Percentiles rank a stretch among this genome's conserved stretches.
phyloP scores from a whole-genome alignment of 2,888 invertebrate genomes.

The Cyaniris semiargus region DNA sequence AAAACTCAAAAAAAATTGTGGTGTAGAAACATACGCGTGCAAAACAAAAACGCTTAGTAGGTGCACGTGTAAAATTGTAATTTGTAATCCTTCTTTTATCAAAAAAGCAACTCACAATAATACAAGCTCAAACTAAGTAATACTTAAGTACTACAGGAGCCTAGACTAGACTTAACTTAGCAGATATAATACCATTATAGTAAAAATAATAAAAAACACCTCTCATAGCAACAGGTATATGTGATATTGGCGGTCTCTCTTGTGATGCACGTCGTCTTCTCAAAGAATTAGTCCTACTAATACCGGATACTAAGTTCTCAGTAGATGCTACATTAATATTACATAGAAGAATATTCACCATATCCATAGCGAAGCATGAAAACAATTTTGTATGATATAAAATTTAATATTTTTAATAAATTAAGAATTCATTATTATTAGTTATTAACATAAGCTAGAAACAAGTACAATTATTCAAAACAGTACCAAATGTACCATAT shows the following conservation, averaged over 20 bases:
- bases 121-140: too few relatives aligned
- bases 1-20: not conserved
- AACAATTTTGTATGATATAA: slow-evolving; percentile 33
- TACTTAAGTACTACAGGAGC: too few relatives aligned
- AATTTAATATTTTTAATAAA: not conserved
- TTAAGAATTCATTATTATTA: not conserved
- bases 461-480: not conserved
- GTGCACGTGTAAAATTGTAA: not conserved
- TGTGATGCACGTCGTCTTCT: slow-evolving; percentile 67
- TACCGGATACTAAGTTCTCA: slow-evolving; percentile 64
- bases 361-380: slow-evolving; percentile 51
- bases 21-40: not conserved
- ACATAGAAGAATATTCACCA: slow-evolving; percentile 40
- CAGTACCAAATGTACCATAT: not conserved
- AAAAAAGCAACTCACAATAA: too few relatives aligned
- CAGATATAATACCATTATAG: not conserved
- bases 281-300: slow-evolving; percentile 62
- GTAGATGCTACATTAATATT: slow-evolving; percentile 58
- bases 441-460: not conserved
- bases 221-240: slow-evolving; percentile 74
- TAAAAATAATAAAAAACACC: slow-evolving; percentile 47
- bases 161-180: too few relatives aligned
- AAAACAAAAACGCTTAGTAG: not conserved
- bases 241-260: slow-evolving; percentile 69
- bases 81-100: not conserved